Percentiles rank a stretch among this genome's conserved stretches.
Conservation (phyloP, 2,888 invertebrate genomes). For the Drosophila putrida region DNA sequence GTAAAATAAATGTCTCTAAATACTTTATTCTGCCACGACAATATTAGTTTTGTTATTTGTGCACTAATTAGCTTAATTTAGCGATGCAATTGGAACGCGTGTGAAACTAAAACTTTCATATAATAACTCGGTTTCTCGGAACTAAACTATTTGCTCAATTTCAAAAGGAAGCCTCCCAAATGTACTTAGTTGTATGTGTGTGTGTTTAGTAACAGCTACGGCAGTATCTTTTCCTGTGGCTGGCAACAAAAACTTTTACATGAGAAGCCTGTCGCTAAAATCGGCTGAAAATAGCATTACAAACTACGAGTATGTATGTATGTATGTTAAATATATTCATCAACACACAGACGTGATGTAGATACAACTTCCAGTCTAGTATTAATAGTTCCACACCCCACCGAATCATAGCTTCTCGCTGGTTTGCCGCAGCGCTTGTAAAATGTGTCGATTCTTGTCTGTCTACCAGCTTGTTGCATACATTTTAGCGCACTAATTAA, state of each 20-base stretch:
- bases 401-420: background rate
- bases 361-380: slow-evolving; percentile 12
- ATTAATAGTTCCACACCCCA: slow-evolving; percentile 3
- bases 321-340: background rate
- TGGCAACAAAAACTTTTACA: slow-evolving; percentile 51
- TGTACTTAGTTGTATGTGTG: slow-evolving; percentile 15
- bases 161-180: slow-evolving; percentile 34
- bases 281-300: slow-evolving; percentile 50
- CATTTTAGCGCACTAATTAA: slow-evolving; percentile 71
- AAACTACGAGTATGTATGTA: background rate
- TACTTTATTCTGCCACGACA: background rate
- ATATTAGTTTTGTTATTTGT: slow-evolving; percentile 39
- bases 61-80: slow-evolving; percentile 52
- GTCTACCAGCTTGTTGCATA: slow-evolving; percentile 53
- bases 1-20: background rate
- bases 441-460: slow-evolving; percentile 22
- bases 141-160: slow-evolving; percentile 62
- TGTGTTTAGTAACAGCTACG: slow-evolving; percentile 30
- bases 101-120: slow-evolving; percentile 35
- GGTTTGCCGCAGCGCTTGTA: slow-evolving; percentile 27
- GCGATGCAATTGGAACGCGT: slow-evolving; percentile 13
- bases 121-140: slow-evolving; percentile 35
- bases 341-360: background rate
- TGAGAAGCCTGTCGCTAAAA: slow-evolving; percentile 47
- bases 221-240: slow-evolving; percentile 40